A percentile compares a stretch with the other conserved stretches of the same genome.
phyloP scores from a whole-genome alignment of 1,140 invertebrate species.

The Hermatobates lingyangjiaoensis region DNA sequence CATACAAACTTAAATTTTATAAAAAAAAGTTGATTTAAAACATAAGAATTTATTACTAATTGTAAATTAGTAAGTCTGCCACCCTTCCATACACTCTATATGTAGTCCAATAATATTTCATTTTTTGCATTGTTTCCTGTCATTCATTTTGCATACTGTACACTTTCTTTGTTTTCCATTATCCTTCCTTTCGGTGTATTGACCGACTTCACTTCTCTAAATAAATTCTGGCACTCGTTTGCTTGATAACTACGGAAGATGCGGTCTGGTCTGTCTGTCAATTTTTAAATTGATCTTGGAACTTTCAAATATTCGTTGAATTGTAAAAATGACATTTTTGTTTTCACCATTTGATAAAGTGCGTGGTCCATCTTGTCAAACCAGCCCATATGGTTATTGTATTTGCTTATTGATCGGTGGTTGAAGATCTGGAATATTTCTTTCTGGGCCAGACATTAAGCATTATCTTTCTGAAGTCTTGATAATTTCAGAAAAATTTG shows the following conservation, averaged over 20 bases:
- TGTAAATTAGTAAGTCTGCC: neutral
- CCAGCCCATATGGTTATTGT: conserved; percentile 10
- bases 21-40: too few relatives aligned
- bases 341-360: conserved; percentile 13
- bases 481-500: conserved; percentile 11
- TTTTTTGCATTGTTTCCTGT: conserved; percentile 13
- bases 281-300: conserved; percentile 12
- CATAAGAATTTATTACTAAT: too few relatives aligned
- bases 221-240: conserved; percentile 9
- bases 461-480: conserved; percentile 11
- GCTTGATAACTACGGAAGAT: conserved; percentile 4
- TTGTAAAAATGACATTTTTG: conserved; percentile 11
- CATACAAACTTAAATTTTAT: too few relatives aligned
- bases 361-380: conserved; percentile 10
- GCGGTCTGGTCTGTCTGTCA: conserved; percentile 10
- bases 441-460: conserved; percentile 10
- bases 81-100: conserved; percentile 1
- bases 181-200: conserved; percentile 10
- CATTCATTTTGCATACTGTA: conserved; percentile 15
- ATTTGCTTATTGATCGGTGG: conserved; percentile 10
- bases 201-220: conserved; percentile 9
- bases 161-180: conserved; percentile 16
- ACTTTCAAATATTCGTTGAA: conserved; percentile 12
- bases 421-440: conserved; percentile 9
- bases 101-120: conserved; percentile 4